Conservation (phyloP, 2,888 invertebrate genomes). For the Teinopalpus imperialis region DNA sequence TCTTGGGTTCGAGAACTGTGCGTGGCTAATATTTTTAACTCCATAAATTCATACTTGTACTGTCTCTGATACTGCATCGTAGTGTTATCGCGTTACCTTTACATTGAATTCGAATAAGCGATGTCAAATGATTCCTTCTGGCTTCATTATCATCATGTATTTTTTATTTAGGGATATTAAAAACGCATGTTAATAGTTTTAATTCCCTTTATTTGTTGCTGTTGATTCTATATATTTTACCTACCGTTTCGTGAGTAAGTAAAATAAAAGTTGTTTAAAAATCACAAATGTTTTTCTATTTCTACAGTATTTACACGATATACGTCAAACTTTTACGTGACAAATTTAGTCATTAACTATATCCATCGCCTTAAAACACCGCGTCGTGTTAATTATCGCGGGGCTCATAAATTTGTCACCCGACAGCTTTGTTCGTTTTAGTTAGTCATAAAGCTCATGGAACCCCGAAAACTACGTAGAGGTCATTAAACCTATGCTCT, state of each 20-base stretch:
- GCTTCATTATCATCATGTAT: too few relatives aligned
- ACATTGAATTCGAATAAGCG: too few relatives aligned
- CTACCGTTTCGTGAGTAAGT: background rate
- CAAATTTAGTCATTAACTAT: conserved; percentile 25
- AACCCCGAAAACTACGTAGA: conserved; percentile 7
- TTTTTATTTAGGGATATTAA: too few relatives aligned
- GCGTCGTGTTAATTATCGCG: conserved; percentile 27
- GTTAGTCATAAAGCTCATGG: conserved; percentile 20
- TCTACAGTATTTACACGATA: conserved; percentile 15
- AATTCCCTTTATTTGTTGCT: too few relatives aligned
- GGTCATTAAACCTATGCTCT: conserved; percentile 18
- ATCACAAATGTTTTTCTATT: conserved; percentile 2
- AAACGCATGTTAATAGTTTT: too few relatives aligned
- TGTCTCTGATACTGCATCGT: too few relatives aligned
- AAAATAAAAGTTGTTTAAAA: conserved; percentile 5
- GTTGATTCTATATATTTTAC: too few relatives aligned
- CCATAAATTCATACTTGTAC: too few relatives aligned
- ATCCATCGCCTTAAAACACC: conserved; percentile 28
- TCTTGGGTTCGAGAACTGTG: too few relatives aligned
- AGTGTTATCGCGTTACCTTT: too few relatives aligned
- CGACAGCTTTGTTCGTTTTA: conserved; percentile 22
- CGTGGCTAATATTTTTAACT: too few relatives aligned
- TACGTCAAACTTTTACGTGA: conserved; percentile 20
- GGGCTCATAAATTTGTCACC: conserved; percentile 31
- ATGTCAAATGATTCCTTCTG: too few relatives aligned